A percentile compares a stretch with the other conserved stretches of the same genome.
Conservation (phyloP, 2,888 invertebrate genomes). For the Amphimallon solstitiale region DNA sequence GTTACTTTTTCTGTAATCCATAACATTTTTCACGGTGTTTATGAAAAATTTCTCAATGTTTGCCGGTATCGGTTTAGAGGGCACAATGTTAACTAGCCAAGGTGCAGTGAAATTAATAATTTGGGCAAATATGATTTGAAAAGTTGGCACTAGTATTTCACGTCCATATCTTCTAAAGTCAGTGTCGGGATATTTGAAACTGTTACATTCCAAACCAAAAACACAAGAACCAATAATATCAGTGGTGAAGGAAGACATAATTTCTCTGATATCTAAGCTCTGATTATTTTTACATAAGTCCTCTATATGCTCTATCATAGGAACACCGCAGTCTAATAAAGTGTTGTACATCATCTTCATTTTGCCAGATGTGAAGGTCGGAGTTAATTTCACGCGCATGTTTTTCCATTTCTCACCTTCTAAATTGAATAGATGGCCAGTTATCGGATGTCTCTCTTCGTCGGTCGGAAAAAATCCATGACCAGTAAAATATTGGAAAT, state of each 20-base stretch:
- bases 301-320: neutral
- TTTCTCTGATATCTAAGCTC: conserved; percentile 57
- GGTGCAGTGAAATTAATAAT: conserved; percentile 35
- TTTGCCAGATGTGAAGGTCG: too few species aligned
- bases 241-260: conserved; percentile 68
- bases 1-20: neutral
- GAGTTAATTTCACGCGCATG: conserved; percentile 12
- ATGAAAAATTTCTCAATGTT: conserved; percentile 9
- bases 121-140: neutral
- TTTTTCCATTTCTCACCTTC: conserved; percentile 20
- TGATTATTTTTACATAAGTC: neutral
- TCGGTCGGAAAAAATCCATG: conserved; percentile 62
- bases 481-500: conserved; percentile 70
- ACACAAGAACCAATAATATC: too few species aligned
- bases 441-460: conserved; percentile 6
- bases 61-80: neutral
- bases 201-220: too few species aligned
- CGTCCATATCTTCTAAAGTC: conserved; percentile 26
- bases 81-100: neutral
- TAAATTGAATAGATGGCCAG: conserved; percentile 20
- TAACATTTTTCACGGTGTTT: neutral
- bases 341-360: conserved; percentile 25
- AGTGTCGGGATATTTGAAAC: conserved; percentile 58
- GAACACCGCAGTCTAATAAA: conserved; percentile 4
- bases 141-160: conserved; percentile 1